Base-by-base conservation (phyloP, 2,888 invertebrate species). In the Xiphydria camelus region DNA sequence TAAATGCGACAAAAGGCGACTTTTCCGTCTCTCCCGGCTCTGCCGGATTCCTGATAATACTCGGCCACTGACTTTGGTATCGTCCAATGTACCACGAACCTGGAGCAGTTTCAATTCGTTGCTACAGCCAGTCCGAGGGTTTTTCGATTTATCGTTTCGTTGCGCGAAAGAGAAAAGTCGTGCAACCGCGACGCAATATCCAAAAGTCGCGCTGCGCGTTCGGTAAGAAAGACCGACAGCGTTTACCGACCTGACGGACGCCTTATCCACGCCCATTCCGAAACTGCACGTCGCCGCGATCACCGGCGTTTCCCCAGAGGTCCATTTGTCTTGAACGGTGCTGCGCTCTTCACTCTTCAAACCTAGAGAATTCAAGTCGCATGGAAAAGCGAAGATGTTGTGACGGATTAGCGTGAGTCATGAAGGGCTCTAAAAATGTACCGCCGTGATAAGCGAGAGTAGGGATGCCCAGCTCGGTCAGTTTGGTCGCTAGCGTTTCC, bases 251-350 rank as follows among this genome's bases (percentile, higher is more conserved):
- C 89, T 82, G 9, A 99, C 99, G 43, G 89, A 85, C 2, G 91
- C 85, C 76, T 99, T 99, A 75, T 99, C 98, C 2, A 99, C 94
- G 34, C 99, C 99, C 99, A 99, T 99, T 25, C 99, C 99, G 78
- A 99, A 99, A 66, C 96, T 96, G 45, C 98, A 89, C 0, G 99
- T 99, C 3, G 99, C 98, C 54, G 91, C 91, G 56, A 99, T 96
- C 19, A 97, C 89, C 2, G 91, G 87, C 61, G 87, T 86, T 56
- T 86, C 86, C 1, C 97, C 97, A 22, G 80, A 80, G 78, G 94
- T 93, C 98, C 98, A 99, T 54, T 88, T 85, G 69, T 91, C 89
- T 77, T 99, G 98, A 23, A 89, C 87, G 35, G 83, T 80, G 39
- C 85, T 81, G 41, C 96, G 82, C 39, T 91, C 87, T 0, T 80